Base-by-base conservation (phyloP, 2,888 invertebrate species). In the Trichacis sp. region DNA sequence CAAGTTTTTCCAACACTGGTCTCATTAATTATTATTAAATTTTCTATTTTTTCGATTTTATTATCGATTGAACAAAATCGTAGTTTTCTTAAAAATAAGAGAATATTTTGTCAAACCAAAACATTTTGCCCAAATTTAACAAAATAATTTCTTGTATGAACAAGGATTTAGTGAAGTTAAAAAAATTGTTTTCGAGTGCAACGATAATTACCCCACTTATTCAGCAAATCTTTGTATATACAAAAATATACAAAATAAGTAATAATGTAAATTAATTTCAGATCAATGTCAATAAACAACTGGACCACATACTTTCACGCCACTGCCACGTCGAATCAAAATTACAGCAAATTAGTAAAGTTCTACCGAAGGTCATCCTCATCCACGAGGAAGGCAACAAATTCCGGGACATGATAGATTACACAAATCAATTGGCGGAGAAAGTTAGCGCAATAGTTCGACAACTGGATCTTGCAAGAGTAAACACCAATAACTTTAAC, bases 401-500 rank as follows among this genome's bases (percentile, higher is more conserved):
- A 70, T 89, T 99, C 24, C 90, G 93, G 2, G 89, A 89, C 60
- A 96, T 96, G 88, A 94, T 98, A 29, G 88, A 91, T 29, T 91
- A 91, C 77, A 97, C 98, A 0, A 95, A 97, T 4, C 88, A 89
- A 19, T 87, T 97, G 48, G 97, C 97, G 0, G 94, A 95, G 77
- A 95, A 94, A 82, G 98, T 99, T 54, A 97, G 96, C 80, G 93
- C 94, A 18, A 98, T 97, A 91, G 98, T 98, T 12, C 89, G 97
- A 8, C 93, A 95, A 60, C 85, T 99, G 42, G 98, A 99, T 86
- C 86, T 93, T 55, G 97, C 97, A 0, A 92, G 96, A 85, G 95
- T 95, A 87, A 45, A 42, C 18, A n/a, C n/a, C n/a, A n/a, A n/a
- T n/a, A n/a, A n/a, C n/a, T n/a, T n/a, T n/a, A n/a, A n/a, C n/a